These are phyloP conservation scores for Drosophila pruinosa DNA, from an alignment of 1,140 invertebrate species.

Conservation along the genomic window DNA sequence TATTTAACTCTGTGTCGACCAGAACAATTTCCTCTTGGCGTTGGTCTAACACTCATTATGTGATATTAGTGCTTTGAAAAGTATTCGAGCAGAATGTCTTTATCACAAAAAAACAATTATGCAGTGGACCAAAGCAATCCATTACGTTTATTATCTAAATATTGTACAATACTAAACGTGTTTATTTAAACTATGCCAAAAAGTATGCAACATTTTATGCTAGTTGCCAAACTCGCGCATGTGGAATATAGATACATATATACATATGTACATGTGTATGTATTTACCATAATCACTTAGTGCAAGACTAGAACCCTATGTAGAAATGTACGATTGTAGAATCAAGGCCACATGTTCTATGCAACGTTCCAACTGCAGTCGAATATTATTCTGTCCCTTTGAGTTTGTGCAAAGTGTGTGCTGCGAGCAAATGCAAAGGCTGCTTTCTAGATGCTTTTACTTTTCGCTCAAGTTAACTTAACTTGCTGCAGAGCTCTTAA, in stretches of 20 bases:
- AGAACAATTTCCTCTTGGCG: slow-evolving; percentile 1
- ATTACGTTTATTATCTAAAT: background rate
- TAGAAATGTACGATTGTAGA: too few relatives aligned
- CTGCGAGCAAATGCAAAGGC: too few relatives aligned
- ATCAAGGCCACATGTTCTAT: too few relatives aligned
- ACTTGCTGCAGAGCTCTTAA: slow-evolving; percentile 46
- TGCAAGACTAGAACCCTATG: too few relatives aligned
- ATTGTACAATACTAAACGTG: too few relatives aligned
- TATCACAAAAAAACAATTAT: background rate
- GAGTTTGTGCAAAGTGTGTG: too few relatives aligned
- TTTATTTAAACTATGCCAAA: background rate
- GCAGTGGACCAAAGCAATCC: background rate
- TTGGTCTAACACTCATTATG: background rate
- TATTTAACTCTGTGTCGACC: background rate
- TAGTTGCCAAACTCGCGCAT: background rate
- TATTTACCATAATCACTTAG: too few relatives aligned
- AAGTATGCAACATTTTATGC: slow-evolving; percentile 18
- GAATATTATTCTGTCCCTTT: too few relatives aligned
- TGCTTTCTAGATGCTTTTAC: slow-evolving; percentile 2
- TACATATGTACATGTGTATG: too few relatives aligned
- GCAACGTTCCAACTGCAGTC: too few relatives aligned
- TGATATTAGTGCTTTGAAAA: slow-evolving; percentile 8
- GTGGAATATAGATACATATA: too few relatives aligned
- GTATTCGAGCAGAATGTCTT: slow-evolving; percentile 5
- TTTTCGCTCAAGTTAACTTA: slow-evolving; percentile 7